Percentiles rank a stretch among this genome's conserved stretches.
These are phyloP conservation scores for Molossus molossus DNA, from an alignment of 2,797 vertebrate species.

Conservation along the genomic window DNA sequence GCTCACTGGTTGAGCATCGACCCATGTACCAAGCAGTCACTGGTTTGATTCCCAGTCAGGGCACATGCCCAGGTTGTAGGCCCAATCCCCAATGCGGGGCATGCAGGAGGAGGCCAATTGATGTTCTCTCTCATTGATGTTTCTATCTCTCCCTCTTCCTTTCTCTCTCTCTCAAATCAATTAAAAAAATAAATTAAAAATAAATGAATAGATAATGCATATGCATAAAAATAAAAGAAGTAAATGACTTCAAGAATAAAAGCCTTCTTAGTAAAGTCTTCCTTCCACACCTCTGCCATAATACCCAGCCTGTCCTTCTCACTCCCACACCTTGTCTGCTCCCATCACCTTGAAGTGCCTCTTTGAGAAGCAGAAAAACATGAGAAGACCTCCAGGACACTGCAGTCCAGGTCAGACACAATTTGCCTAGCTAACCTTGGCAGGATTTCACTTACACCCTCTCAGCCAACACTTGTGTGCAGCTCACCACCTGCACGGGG, in stretches of 20 bases:
- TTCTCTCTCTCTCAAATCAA: too few relatives aligned
- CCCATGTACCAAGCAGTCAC: too few relatives aligned
- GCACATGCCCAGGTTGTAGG: too few relatives aligned
- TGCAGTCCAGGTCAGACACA: not conserved
- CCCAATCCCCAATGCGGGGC: too few relatives aligned
- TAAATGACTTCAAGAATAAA: not conserved
- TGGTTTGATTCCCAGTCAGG: too few relatives aligned
- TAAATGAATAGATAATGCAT: not conserved
- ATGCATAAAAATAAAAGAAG: conserved; percentile 22
- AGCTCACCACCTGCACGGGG: not conserved
- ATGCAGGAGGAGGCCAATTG: too few relatives aligned
- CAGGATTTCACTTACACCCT: not conserved
- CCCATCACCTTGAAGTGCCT: not conserved
- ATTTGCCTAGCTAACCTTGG: not conserved
- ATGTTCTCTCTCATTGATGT: too few relatives aligned
- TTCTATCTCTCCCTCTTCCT: too few relatives aligned
- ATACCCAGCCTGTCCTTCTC: not conserved
- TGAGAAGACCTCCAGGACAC: not conserved
- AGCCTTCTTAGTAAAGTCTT: not conserved
- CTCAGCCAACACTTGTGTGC: not conserved
- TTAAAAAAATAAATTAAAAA: too few relatives aligned
- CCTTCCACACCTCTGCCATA: not conserved
- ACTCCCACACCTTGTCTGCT: not conserved
- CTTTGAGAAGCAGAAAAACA: not conserved
- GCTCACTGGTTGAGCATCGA: too few relatives aligned